Conservation (phyloP, 2,888 invertebrate genomes). For the Trypoxylon attenuatum region DNA sequence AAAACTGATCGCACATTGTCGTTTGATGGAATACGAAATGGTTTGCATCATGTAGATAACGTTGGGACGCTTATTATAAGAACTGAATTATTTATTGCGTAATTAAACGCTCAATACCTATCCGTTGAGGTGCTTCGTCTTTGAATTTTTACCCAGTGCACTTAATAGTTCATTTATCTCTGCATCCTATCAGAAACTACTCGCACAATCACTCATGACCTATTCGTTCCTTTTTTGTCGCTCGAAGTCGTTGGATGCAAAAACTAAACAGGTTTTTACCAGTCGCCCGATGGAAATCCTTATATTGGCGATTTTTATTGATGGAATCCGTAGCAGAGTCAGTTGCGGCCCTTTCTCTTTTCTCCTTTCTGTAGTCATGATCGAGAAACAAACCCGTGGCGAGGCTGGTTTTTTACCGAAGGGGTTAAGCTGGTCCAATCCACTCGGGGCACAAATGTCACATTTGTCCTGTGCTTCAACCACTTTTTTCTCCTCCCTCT, state of each 20-base stretch:
- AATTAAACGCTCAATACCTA: too few relatives aligned
- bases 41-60: too few relatives aligned
- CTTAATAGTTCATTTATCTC: too few relatives aligned
- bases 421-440: constrained; percentile 5
- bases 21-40: too few relatives aligned
- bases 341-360: background rate
- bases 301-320: background rate
- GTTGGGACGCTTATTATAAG: too few relatives aligned
- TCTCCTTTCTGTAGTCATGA: constrained; percentile 4
- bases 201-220: too few relatives aligned
- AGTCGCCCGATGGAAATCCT: background rate
- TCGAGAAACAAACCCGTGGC: constrained; percentile 1
- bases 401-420: constrained; percentile 11
- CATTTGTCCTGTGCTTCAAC: constrained; percentile 8
- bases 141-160: too few relatives aligned
- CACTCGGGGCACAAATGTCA: constrained; percentile 21
- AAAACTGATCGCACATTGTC: too few relatives aligned
- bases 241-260: background rate
- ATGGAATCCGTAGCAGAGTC: constrained; percentile 4
- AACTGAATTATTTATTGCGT: too few relatives aligned
- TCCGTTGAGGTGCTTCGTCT: too few relatives aligned
- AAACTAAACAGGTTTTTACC: background rate
- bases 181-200: too few relatives aligned
- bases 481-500: constrained; percentile 11
- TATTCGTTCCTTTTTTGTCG: background rate